Percentiles rank a stretch among this genome's conserved stretches.
phyloP scores from a whole-genome alignment of 2,888 invertebrate species.

The Leptothorax acervorum region DNA sequence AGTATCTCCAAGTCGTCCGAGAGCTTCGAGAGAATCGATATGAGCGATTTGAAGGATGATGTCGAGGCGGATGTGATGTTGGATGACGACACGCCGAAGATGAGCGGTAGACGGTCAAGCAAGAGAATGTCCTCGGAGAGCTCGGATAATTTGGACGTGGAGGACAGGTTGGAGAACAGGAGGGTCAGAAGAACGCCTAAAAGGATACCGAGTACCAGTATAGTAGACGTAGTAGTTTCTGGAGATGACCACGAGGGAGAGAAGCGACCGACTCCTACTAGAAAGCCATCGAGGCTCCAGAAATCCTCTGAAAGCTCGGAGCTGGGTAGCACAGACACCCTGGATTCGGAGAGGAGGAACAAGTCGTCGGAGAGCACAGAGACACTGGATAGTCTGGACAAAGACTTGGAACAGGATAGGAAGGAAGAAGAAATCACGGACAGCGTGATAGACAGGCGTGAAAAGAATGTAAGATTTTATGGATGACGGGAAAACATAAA shows the following conservation, averaged over 20 bases:
- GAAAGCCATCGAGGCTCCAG: constrained; percentile 79
- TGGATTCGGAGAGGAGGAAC: constrained; percentile 82
- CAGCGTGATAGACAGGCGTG: constrained; percentile 75
- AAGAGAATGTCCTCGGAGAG: constrained; percentile 82
- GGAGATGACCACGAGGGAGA: constrained; percentile 72
- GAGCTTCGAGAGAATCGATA: constrained; percentile 78
- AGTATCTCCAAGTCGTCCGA: constrained; percentile 81
- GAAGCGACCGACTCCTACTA: constrained; percentile 69
- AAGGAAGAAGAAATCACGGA: constrained; percentile 79
- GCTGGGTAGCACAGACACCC: constrained; percentile 83
- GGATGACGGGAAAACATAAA: background rate
- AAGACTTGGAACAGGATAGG: constrained; percentile 80
- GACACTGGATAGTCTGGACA: constrained; percentile 83
- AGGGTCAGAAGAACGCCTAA: constrained; percentile 78
- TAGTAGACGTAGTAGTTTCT: constrained; percentile 74
- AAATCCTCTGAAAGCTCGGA: constrained; percentile 84
- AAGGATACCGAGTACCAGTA: constrained; percentile 78
- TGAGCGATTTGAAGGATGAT: constrained; percentile 65
- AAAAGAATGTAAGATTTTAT: constrained; percentile 77
- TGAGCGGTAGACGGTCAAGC: constrained; percentile 69
- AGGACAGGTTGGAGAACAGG: constrained; percentile 80
- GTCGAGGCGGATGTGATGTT: constrained; percentile 58
- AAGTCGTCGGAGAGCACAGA: constrained; percentile 84
- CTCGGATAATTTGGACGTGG: constrained; percentile 82
- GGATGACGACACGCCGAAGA: constrained; percentile 62